Base-by-base conservation (phyloP, 2,113 vertebrate genomes). In the Ciconia stormi region DNA sequence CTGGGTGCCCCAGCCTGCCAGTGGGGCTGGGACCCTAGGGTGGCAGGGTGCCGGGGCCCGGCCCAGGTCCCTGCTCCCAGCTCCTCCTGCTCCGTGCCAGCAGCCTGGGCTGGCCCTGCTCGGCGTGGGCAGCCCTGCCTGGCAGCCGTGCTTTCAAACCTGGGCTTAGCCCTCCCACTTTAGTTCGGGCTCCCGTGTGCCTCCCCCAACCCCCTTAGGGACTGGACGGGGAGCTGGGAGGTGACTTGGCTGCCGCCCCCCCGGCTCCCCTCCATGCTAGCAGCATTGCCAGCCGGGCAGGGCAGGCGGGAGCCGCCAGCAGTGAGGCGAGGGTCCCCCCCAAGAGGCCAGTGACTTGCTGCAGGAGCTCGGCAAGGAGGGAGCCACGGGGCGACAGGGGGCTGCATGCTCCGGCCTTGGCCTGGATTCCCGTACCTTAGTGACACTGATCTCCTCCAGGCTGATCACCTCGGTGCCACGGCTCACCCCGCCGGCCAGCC, bases 391-490 rank as follows among this genome's bases (percentile, higher is more conserved):
- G 26, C 3, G 3, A 14, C 5, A 16, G 29, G 6, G 26, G 13
- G 7, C 27, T 32, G 50, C 0, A 4, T 0, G 38, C 46, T 23
- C 73, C 63, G 46, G 23, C 10, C 29, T 40, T 3, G 67, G 22
- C 13, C 52, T 3, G 67, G 22, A 10, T 49, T 77, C 29, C 49
- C 0, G 1, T 97, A 99, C 99, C 98, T 98, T 98, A 34, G 98
- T 98, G 72, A 99, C 86, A 0, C 66, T 92, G 74, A 99, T 96
- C 95, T 99, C 98, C 97, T 99, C 99, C 77, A 99, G 96, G 25
- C 98, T 88, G 82, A 99, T 90, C 95, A 98, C 98, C 93, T 99
- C 98, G 0, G 82, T 94, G 69, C 96, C 88, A 25, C 21, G 93
- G 95, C 97, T 97, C 91, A 65, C 81, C 74, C 97, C 98, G 3